phyloP scores from a whole-genome alignment of 2,888 invertebrate genomes.

The Leucoma salicis region DNA sequence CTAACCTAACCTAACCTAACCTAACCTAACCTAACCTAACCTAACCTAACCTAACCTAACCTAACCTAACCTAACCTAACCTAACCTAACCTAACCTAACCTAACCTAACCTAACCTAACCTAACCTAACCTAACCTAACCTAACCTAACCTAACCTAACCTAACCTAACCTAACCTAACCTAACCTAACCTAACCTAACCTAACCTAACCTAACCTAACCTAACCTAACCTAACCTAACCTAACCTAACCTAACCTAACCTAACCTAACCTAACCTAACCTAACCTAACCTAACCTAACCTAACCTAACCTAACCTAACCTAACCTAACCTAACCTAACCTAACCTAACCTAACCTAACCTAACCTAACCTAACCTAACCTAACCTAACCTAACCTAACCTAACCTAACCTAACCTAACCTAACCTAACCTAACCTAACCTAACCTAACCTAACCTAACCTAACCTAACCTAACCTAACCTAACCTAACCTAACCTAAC shows the following conservation, averaged over 20 bases:
- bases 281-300: conserved; percentile 8
- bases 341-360: conserved; percentile 8
- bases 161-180: too few relatives aligned
- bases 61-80: conserved; percentile 8
- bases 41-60: conserved; percentile 8
- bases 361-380: conserved; percentile 8
- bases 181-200: too few relatives aligned
- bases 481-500: conserved; percentile 8
- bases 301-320: conserved; percentile 8
- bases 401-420: conserved; percentile 8
- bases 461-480: conserved; percentile 8
- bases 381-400: conserved; percentile 8
- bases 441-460: conserved; percentile 8
- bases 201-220: too few relatives aligned
- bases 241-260: conserved; percentile 8
- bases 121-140: conserved; percentile 6
- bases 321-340: conserved; percentile 8
- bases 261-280: conserved; percentile 8
- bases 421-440: conserved; percentile 8
- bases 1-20: conserved; percentile 8
- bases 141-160: too few relatives aligned
- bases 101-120: conserved; percentile 8
- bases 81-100: conserved; percentile 8
- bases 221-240: too few relatives aligned
- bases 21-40: conserved; percentile 8